phyloP scores from a whole-genome alignment of 2,888 invertebrate genomes.

The Melipona beecheii region DNA sequence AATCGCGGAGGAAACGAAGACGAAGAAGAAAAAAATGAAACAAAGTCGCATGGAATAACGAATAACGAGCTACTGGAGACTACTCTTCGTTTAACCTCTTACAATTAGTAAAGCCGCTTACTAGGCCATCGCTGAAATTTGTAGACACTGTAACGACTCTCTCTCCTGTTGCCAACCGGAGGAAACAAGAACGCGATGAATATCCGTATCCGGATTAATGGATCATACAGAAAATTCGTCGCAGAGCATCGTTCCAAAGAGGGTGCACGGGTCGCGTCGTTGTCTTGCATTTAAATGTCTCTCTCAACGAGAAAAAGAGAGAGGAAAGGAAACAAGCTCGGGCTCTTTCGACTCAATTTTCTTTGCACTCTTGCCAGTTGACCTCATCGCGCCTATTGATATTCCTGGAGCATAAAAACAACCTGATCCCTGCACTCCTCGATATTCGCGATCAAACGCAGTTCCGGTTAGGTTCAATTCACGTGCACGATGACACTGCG shows the following conservation, averaged over 20 bases:
- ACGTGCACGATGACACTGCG: too few relatives aligned
- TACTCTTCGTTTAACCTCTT: neutral
- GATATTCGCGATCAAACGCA: neutral
- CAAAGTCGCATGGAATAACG: neutral
- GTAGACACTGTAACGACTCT: constrained; percentile 35
- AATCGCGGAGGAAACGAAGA: neutral
- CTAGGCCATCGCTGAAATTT: constrained; percentile 21
- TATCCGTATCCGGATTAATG: constrained; percentile 48
- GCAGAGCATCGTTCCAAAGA: constrained; percentile 39
- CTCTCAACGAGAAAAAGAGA: neutral
- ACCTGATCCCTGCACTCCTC: neutral
- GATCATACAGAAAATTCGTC: constrained; percentile 47
- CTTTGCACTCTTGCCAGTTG: constrained; percentile 36
- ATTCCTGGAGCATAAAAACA: neutral
- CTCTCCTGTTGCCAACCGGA: neutral
- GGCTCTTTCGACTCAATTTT: constrained; percentile 4
- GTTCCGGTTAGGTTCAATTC: neutral
- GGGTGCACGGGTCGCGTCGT: neutral
- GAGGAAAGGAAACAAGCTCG: too few relatives aligned
- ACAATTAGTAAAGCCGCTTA: constrained; percentile 15
- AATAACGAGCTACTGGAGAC: neutral
- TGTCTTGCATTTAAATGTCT: constrained; percentile 36
- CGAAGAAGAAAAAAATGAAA: neutral
- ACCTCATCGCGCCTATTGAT: constrained; percentile 46
- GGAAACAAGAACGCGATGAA: constrained; percentile 27